phyloP scores from a whole-genome alignment of 2,797 vertebrate species.

The Rousettus madagascariensis region DNA sequence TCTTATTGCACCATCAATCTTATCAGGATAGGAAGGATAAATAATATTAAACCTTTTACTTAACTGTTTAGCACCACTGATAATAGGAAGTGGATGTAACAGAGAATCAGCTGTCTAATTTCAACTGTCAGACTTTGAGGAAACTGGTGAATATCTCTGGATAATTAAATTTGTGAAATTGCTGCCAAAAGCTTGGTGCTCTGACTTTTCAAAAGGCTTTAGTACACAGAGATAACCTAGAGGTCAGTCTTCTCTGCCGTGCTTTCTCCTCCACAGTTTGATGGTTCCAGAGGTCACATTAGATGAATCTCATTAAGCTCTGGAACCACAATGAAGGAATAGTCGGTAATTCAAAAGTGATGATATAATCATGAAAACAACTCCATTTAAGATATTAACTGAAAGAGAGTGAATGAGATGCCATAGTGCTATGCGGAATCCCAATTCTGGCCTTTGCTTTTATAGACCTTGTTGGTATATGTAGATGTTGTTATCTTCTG shows the following conservation, averaged over 20 bases:
- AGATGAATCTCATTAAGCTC: conserved; percentile 64
- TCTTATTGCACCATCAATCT: conserved; percentile 59
- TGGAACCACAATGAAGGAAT: conserved; percentile 24
- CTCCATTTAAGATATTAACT: conserved; percentile 44
- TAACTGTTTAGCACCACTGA: conserved; percentile 55
- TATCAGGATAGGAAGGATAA: conserved; percentile 48
- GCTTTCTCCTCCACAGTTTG: conserved; percentile 49
- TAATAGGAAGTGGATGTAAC: conserved; percentile 51
- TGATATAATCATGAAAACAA: conserved; percentile 57
- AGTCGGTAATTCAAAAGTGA: conserved; percentile 55
- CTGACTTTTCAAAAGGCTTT: conserved; percentile 67
- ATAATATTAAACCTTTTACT: conserved; percentile 60
- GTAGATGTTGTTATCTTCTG: not conserved
- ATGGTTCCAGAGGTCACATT: conserved; percentile 65
- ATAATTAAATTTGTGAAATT: conserved; percentile 67
- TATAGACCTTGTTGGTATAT: not conserved
- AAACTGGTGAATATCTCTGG: conserved; percentile 60
- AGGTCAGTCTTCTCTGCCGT: conserved; percentile 38
- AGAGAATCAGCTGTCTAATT: conserved; percentile 60
- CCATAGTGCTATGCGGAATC: not conserved
- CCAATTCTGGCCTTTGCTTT: conserved; percentile 10
- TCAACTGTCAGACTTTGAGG: conserved; percentile 61
- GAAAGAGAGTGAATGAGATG: not conserved
- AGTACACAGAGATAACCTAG: conserved; percentile 65
- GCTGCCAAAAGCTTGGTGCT: conserved; percentile 54